phyloP scores from a whole-genome alignment of 2,113 vertebrate species.

The Anguilla rostrata region DNA sequence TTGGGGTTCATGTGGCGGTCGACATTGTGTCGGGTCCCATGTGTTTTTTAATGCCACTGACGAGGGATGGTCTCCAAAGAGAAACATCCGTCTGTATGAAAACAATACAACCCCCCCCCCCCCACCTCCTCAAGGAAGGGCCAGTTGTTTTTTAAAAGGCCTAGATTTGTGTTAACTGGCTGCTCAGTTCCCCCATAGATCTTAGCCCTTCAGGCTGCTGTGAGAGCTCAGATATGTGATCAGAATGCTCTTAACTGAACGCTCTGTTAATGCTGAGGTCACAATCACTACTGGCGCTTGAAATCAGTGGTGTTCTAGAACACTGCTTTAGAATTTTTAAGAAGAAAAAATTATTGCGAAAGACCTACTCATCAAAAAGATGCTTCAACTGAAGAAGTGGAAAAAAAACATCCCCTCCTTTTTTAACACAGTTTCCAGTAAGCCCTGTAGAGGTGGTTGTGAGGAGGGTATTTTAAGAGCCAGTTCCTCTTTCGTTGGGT shows the following conservation, averaged over 20 bases:
- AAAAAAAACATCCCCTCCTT: not conserved
- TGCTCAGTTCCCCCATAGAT: not conserved
- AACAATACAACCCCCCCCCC: not conserved
- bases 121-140: not conserved
- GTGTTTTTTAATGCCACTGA: slow-evolving; percentile 19
- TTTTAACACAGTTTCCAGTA: slow-evolving; percentile 6
- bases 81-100: not conserved
- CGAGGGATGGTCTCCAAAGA: not conserved
- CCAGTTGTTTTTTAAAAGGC: not conserved
- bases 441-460: slow-evolving; percentile 18
- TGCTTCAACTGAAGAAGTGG: not conserved
- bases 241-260: too few relatives aligned
- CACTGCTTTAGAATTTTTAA: too few relatives aligned
- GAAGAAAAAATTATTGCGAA: too few relatives aligned
- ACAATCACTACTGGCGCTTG: too few relatives aligned
- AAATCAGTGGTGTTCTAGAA: too few relatives aligned
- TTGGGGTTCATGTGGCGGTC: not conserved
- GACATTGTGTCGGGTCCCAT: not conserved
- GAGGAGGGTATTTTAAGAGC: slow-evolving; percentile 15
- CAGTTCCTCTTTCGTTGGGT: slow-evolving; percentile 33
- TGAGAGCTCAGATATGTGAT: too few relatives aligned
- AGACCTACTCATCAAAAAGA: too few relatives aligned
- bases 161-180: slow-evolving; percentile 2
- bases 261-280: too few relatives aligned
- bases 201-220: not conserved